Conservation (phyloP, 1,140 invertebrate genomes). For the Oncopeltus fasciatus region DNA sequence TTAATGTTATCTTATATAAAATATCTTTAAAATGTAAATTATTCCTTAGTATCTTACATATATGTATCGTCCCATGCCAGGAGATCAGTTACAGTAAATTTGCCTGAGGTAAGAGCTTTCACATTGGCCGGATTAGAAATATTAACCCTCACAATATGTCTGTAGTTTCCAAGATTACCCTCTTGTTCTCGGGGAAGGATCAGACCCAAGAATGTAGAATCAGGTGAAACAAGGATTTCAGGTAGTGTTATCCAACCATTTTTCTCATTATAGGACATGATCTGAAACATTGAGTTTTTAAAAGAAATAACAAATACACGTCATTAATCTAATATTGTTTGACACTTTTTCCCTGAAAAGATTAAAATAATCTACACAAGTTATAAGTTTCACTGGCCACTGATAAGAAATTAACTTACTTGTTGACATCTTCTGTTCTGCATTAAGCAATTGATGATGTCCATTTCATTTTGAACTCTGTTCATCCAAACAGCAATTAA, state of each 20-base stretch:
- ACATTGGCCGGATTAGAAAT: slow-evolving; percentile 25
- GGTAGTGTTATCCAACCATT: slow-evolving; percentile 58
- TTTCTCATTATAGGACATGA: slow-evolving; percentile 30
- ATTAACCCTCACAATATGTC: slow-evolving; percentile 47
- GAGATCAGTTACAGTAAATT: slow-evolving; percentile 63
- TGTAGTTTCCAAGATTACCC: slow-evolving; percentile 39
- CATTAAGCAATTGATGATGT: slow-evolving; percentile 38
- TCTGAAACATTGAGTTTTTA: slow-evolving; percentile 26
- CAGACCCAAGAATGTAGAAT: slow-evolving; percentile 38
- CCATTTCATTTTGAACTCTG: slow-evolving; percentile 60
- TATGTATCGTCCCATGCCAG: slow-evolving; percentile 56
- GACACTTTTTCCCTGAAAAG: too few species aligned
- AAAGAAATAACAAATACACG: too few species aligned
- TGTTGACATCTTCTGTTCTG: slow-evolving; percentile 33
- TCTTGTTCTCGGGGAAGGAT: slow-evolving; percentile 45
- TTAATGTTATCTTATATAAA: too few species aligned
- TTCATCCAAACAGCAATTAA: slow-evolving; percentile 63
- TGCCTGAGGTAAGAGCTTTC: slow-evolving; percentile 49
- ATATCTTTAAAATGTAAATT: too few species aligned
- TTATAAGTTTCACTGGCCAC: too few species aligned
- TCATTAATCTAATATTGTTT: too few species aligned
- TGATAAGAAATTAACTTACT: slow-evolving; percentile 25
- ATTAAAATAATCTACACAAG: too few species aligned
- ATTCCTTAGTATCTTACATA: slow-evolving; percentile 40
- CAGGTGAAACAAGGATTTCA: slow-evolving; percentile 40